Conservation (phyloP, 2,113 vertebrate genomes). For the Phaethornis superciliosus region DNA sequence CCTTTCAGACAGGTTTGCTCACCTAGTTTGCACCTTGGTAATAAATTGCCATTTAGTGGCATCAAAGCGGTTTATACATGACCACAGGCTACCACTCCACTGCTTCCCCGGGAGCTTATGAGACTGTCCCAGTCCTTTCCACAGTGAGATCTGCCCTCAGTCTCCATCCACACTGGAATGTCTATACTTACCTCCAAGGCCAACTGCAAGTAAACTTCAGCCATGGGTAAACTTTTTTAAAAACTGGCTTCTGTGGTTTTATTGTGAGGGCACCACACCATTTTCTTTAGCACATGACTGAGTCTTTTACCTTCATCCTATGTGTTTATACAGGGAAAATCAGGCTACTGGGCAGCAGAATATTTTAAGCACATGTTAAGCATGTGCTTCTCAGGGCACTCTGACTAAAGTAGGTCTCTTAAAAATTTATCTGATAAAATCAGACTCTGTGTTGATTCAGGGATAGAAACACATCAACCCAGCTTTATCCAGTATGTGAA, state of each 20-base stretch:
- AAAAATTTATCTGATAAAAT: neutral
- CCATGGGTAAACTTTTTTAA: slow-evolving; percentile 21
- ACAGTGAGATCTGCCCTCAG: neutral
- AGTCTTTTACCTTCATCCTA: slow-evolving; percentile 20
- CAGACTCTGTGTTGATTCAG: neutral
- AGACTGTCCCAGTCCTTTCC: neutral
- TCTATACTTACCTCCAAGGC: neutral
- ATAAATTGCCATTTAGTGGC: neutral
- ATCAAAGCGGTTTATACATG: neutral
- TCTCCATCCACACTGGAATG: neutral
- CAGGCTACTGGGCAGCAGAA: neutral
- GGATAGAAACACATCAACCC: neutral
- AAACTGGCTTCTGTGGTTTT: neutral
- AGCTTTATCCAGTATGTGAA: neutral
- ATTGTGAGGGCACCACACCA: neutral
- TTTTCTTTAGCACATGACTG: slow-evolving; percentile 56
- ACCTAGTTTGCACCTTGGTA: slow-evolving; percentile 10
- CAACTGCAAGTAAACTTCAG: neutral
- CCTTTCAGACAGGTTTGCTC: slow-evolving; percentile 13
- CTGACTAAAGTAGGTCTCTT: neutral
- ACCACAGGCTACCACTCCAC: neutral
- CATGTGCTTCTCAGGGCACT: neutral
- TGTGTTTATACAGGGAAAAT: slow-evolving; percentile 15
- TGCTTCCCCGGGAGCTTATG: neutral
- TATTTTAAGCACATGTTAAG: neutral